Conservation (phyloP, 2,888 invertebrate species). For the Melipona bicolor region DNA sequence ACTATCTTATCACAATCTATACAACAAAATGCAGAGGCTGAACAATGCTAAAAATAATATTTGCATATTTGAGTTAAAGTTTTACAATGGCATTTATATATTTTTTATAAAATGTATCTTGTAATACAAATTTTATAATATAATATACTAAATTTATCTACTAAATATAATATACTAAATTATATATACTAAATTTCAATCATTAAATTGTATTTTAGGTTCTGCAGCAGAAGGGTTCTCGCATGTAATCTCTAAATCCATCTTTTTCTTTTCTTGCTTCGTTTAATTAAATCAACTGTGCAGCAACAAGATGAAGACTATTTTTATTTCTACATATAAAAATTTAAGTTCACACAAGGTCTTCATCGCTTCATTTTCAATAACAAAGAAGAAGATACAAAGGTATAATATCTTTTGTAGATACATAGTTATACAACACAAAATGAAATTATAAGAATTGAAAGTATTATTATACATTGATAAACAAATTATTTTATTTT, state of each 20-base stretch:
- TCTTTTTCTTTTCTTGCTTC: constrained; percentile 74
- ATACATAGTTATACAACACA: constrained; percentile 59
- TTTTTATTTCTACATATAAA: constrained; percentile 70
- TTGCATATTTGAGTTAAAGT: neutral
- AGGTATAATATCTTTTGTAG: constrained; percentile 54
- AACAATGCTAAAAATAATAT: constrained; percentile 53
- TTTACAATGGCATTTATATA: constrained; percentile 4
- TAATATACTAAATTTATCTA: too few species aligned
- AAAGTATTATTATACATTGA: constrained; percentile 60
- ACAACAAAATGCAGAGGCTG: constrained; percentile 65
- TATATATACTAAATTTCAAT: constrained; percentile 64
- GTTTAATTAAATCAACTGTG: constrained; percentile 71
- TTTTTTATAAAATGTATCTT: constrained; percentile 20
- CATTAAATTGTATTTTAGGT: constrained; percentile 85
- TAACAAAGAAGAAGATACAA: constrained; percentile 51
- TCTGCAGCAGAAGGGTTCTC: constrained; percentile 96
- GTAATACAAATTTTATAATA: constrained; percentile 29
- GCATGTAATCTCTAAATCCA: constrained; percentile 89
- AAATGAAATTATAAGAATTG: constrained; percentile 64
- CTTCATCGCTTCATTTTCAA: constrained; percentile 53
- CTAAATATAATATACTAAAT: too few species aligned
- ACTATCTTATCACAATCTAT: constrained; percentile 10
- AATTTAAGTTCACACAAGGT: constrained; percentile 59
- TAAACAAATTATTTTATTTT: constrained; percentile 26
- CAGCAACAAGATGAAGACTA: constrained; percentile 79